Evolutionary conservation across 2,888 invertebrate genomes (phyloP), one percentile per base, ranked within the genome.

Genomic region (Stenoptilia bipunctidactyla): DNA sequence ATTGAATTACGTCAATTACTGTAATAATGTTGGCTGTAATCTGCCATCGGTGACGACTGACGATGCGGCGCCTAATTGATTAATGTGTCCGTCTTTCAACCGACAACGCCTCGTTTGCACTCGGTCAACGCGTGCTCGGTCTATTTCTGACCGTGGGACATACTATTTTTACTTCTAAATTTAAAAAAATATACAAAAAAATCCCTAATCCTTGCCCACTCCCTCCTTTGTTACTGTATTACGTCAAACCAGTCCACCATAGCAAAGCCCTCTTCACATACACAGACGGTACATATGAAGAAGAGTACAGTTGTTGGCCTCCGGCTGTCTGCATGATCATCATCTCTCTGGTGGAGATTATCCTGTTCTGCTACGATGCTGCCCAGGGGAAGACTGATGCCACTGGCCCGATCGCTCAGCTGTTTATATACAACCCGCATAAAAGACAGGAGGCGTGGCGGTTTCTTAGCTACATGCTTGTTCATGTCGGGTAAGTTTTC

Each of bases 381-480:
- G 66, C 72, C 1, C 66, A 76, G 15, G 79, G 79, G n/a, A 63
- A 68, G 52, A 71, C 66, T 0, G 65, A 73, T 36, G 83, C 87
- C 15, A 84, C 90, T 20, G 94, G 96, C 0, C 93, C 96, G 0
- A 88, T 92, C 27, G 91, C 94, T 6, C 89, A 89, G 39, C 70
- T 91, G 2, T 90, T 97, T 50, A 94, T 98, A 48, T 97, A 96
- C 73, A 90, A 94, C 76, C 98, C 98, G 0, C 86, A 89, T 45
- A 89, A 89, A 58, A 87, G 97, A 45, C 86, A 90, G 40, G 93
- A 99, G 76, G 91, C 90, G 0, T 99, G 98, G 98, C 86, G 98
- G 56, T 98, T 91, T 67, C 56, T 97, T 37, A 92, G 94, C 1
- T 99, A 99, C 65, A 97, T 97, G 96, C 91, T 98, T 65, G 94